These are phyloP conservation scores for Chaunax sp. DNA, from an alignment of 2,797 vertebrate genomes.

Conservation along the genomic window DNA sequence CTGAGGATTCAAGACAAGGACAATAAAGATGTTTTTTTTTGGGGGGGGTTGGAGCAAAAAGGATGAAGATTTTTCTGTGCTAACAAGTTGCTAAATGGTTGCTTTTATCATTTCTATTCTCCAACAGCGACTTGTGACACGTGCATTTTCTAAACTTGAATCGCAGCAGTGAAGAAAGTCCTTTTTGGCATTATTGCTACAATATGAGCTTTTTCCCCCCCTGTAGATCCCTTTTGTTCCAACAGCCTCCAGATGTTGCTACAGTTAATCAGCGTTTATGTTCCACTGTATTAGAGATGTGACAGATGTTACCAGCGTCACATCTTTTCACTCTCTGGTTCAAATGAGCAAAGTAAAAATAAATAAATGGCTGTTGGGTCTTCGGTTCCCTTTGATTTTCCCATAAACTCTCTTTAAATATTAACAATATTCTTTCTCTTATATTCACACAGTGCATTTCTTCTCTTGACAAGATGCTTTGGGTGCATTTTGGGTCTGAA, in stretches of 20 bases:
- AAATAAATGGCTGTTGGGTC: background rate
- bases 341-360: background rate
- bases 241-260: constrained; percentile 33
- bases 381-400: constrained; percentile 1
- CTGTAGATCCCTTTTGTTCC: background rate
- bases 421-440: constrained; percentile 17
- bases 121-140: background rate
- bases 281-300: too few relatives aligned
- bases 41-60: background rate
- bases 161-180: constrained; percentile 39
- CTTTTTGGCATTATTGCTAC: constrained; percentile 52
- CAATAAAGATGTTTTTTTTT: background rate
- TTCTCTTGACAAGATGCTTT: constrained; percentile 33
- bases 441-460: constrained; percentile 63
- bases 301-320: too few relatives aligned
- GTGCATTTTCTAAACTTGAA: background rate
- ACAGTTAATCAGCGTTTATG: background rate
- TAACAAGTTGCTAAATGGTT: too few relatives aligned
- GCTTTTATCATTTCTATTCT: too few relatives aligned
- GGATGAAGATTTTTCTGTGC: too few relatives aligned
- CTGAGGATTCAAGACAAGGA: background rate
- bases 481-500: constrained; percentile 13
- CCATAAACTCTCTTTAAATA: constrained; percentile 43
- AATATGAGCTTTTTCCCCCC: constrained; percentile 35
- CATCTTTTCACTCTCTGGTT: background rate